Base-by-base conservation (phyloP, 2,888 invertebrate genomes). In the Cataglyphis altisquamis region DNA sequence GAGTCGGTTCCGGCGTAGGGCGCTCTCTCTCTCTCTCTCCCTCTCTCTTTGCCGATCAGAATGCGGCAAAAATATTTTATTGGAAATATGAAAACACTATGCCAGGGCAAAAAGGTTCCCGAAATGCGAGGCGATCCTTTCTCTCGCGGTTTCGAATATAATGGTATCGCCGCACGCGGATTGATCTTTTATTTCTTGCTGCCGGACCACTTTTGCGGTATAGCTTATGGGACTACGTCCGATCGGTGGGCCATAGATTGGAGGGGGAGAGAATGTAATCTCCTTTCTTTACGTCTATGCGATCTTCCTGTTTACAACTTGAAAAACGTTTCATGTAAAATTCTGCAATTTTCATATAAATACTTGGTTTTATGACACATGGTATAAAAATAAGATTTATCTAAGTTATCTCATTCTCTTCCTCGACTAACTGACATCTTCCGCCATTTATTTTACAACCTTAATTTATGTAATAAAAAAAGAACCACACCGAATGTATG, bases 1-100 rank as follows among this genome's bases (percentile, higher is more conserved):
- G 85, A 82, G 74, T 77, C 80, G 70, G 52, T 41, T 32, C 52
- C 62, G 21, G n/a, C 29, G 52, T 29, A 8, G 52, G 18, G 52
- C 5, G 55, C n/a, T 63, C 45, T 45, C 45, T 18, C 4, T 45
- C 15, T n/a, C 18, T 48, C 18, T 12, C 41, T 12, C 12, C 12
- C 12, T 41, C 12, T 12, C 41, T 41, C 12, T 41, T 10, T 9
- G 3, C 10, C 41, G 74, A 29, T 80, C 63, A 66, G 52, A 18
- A 72, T 52, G 52, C 63, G 73, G 57, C 66, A 82, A 84, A 89
- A 86, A 89, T 89, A 84, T 89, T 89, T 86, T 82, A 85, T 84
- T 89, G 89, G 85, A 84, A 82, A 84, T 85, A 70, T 78, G 63
- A 78, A 86, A 84, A 86, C 88, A 86, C 41, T 62, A 80, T 41